Evolutionary conservation across 2,888 invertebrate species (phyloP), one percentile per base, ranked within the genome.

Genomic region (Pemphredon lugubris): DNA sequence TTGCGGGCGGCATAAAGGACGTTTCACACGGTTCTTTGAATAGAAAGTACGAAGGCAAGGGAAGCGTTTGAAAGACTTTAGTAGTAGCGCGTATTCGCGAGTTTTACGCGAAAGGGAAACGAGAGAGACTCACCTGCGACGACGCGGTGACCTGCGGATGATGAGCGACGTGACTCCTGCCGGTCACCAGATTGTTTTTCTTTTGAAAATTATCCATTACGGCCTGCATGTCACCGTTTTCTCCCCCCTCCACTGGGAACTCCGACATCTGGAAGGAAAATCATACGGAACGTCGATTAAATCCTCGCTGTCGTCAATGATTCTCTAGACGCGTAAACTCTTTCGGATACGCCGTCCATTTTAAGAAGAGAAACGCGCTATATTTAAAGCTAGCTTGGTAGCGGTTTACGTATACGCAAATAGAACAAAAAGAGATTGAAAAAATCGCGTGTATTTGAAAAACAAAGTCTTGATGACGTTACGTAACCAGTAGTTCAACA

Each of bases 151-250:
- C 92, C 86, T 92, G 92, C 7, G 88, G 88, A 79, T 86, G 87
- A 69, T 88, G 87, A 32, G 83, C 79, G 73, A 85, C 83, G 69
- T 86, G 87, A 44, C 84, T 79, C 63, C 88, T 82, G 51, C 84
- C 84, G 26, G 88, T 75, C 60, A 88, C 89, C 77, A 90, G 79
- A 68, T 89, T 90, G 86, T 92, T 93, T 89, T 93, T 93, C 88
- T 94, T 94, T 87, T 94, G 94, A 83, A 94, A 92, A 90, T 93
- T 94, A 90, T 94, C 94, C 92, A 94, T 94, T 86, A 94, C 92
- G 86, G 93, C 92, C 80, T 93, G 92, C 91, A 93, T 91, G 82
- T 94, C 93, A 79, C 92, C 89, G 86, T 91, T 92, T 87, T 90
- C 92, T 87, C 88, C 91, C 83, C 92, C 92, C 90, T 93, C 93